These are phyloP conservation scores for Macrosteles quadrilineatus DNA, from an alignment of 1,140 invertebrate genomes.

Conservation along the genomic window DNA sequence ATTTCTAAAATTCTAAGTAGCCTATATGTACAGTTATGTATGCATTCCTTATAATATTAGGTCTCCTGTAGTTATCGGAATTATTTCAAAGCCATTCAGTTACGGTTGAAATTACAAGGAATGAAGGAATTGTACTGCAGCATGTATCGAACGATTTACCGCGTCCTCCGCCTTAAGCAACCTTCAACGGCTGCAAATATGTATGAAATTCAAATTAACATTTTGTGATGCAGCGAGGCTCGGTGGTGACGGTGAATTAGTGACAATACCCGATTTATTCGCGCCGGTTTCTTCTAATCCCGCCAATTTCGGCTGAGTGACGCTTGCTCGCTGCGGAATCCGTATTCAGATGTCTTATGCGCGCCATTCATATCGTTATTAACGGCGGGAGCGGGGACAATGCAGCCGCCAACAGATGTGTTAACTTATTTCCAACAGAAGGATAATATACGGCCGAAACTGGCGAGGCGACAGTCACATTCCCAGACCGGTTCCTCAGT, in stretches of 20 bases:
- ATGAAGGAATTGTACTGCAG: no score
- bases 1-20: no score
- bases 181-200: constrained; percentile 7
- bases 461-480: not conserved
- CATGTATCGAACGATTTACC: no score
- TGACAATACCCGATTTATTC: constrained; percentile 24
- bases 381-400: not conserved
- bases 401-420: constrained; percentile 19
- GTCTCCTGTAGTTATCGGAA: no score
- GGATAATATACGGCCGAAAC: constrained; percentile 8
- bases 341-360: constrained; percentile 29
- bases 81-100: no score
- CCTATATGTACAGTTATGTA: no score
- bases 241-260: constrained; percentile 10
- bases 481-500: not conserved
- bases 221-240: not conserved
- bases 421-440: constrained; percentile 24
- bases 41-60: no score
- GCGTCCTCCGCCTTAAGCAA: no score
- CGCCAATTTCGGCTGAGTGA: constrained; percentile 9
- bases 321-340: constrained; percentile 4
- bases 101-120: no score
- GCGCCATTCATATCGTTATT: constrained; percentile 29
- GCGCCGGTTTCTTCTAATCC: not conserved
- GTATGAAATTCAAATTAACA: constrained; percentile 27